Evolutionary conservation across 37 sponge, comb jelly and placozoan genomes (phyloP), one percentile per base, ranked within the genome.

Genomic region (Hormiphora californensis): DNA sequence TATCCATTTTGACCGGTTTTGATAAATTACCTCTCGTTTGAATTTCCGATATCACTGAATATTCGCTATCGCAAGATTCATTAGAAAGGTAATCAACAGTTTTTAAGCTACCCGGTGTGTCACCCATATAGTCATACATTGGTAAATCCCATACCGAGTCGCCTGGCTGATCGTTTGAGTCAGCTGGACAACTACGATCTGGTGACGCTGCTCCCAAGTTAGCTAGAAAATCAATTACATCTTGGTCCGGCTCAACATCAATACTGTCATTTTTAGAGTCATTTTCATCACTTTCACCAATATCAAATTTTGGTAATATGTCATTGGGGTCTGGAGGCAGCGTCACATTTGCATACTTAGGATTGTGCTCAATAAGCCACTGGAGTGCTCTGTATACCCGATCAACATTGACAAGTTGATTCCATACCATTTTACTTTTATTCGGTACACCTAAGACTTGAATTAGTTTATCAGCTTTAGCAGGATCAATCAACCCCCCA

Each of bases 331-430:
- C 34, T 5, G 3, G 4, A 5, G 68, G 68, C 12, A 65, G 12
- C 5, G 21, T 35, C 3, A 65, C 19, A 36, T 65, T 65, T 7
- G 36, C 21, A 35, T 65, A 65, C 38, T 36, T 36, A 7, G 68
- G 68, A 65, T 65, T 65, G 68, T 65, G 32, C 21, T 65, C 39
- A 7, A 25, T 35, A 4, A 65, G 39, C 68, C 68, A 65, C 15
- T 4, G 4, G 17, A 65, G 39, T 36, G 68, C 68, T 21, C 7
- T 39, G 25, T 36, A 25, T 4, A 65, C 25, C 17, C 34, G 31
- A 36, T 65, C 68, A 15, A 65, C 68, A 25, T 25, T 8, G 36
- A 65, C 39, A 17, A 65, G 12, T 17, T 35, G 12, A 7, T 65
- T 36, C 68, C 68, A 65, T 3, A 65, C 38, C 3, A 17, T 31